Evolutionary conservation across 2,888 invertebrate genomes (phyloP), one percentile per base, ranked within the genome.

Genomic region (Drepanosiphum platanoidis): DNA sequence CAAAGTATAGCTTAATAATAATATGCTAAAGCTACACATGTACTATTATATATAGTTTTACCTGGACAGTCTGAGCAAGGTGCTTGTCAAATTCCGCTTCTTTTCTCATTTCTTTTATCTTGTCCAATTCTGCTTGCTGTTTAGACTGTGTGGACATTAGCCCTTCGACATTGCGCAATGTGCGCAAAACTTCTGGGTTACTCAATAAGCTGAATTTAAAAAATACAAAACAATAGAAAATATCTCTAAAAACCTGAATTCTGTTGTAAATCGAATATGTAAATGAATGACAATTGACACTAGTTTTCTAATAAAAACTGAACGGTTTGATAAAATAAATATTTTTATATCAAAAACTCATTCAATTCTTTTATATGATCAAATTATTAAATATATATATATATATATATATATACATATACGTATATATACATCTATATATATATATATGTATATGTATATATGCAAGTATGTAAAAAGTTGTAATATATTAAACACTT

Each of bases 171-270:
- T 94, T 96, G 89, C 97, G 97, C 77, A 98, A 91, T 88, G 97
- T 97, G 84, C 97, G 92, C 89, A 98, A 91, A 70, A 98, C 94
- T 90, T 97, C 95, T 0, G 96, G 96, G 90, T 97, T 96, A 80
- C 94, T 94, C 82, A 96, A 90, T 88, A 95, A 92, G 89, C 94
- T 94, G 90, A 70, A 91, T 91, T 86, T 88, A 88, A 88, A 87
- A 87, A 86, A 75, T 82, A 86, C 32, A 87, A 70, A 78, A 86
- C n/a, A 86, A 86, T 74, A 86, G 46, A 68, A 71, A 86, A 74
- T 64, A 86, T 34, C 70, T 86, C 71, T 32, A 86, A 82, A 77
- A 77, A 81, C 72, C n/a, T 39, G 78, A 64, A 72, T 74, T 30
- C 52, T 9, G 61, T 61, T 75, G 39, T 86, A 79, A 78, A 74